Evolutionary conservation across 1,140 invertebrate species (phyloP).

Genomic region (Rhynchophorus ferrugineus): DNA sequence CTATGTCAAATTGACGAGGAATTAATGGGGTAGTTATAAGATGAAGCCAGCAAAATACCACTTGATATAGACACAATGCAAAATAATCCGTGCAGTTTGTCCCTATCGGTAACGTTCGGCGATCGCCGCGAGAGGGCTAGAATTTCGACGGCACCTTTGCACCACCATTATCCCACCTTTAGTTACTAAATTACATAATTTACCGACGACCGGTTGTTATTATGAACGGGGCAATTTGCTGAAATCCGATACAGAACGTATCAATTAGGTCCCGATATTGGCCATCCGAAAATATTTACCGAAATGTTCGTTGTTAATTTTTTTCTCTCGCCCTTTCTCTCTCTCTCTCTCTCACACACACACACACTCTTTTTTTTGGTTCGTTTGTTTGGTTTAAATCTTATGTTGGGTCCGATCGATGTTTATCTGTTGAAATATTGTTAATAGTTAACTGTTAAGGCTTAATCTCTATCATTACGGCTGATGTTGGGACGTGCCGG

Average conservation of each 20-base stretch:
- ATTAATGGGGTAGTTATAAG: no score
- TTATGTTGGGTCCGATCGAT: no score
- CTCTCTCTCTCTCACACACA: no score
- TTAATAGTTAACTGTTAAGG: no score
- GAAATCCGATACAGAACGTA: slow-evolving; percentile 18
- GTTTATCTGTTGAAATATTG: no score
- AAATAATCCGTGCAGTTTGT: slow-evolving; percentile 8
- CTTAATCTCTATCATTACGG: no score
- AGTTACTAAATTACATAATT: slow-evolving; percentile 25
- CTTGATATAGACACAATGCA: no score
- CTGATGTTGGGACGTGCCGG: no score
- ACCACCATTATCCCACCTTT: slow-evolving; percentile 24
- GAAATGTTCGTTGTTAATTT: background rate
- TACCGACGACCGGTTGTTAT: slow-evolving; percentile 1
- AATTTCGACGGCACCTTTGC: slow-evolving; percentile 19
- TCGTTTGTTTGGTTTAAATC: no score
- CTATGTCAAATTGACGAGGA: no score
- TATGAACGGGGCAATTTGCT: slow-evolving; percentile 14
- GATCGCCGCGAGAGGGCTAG: slow-evolving; percentile 10
- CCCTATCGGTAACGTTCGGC: slow-evolving; percentile 1
- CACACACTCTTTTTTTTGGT: no score
- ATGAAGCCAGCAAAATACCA: no score
- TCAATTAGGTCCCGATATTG: slow-evolving; percentile 18
- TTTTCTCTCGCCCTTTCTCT: background rate
- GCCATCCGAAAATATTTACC: background rate